Evolutionary conservation across 2,888 invertebrate species (phyloP), one percentile per base, ranked within the genome.

Genomic region (Orgyia antiqua): DNA sequence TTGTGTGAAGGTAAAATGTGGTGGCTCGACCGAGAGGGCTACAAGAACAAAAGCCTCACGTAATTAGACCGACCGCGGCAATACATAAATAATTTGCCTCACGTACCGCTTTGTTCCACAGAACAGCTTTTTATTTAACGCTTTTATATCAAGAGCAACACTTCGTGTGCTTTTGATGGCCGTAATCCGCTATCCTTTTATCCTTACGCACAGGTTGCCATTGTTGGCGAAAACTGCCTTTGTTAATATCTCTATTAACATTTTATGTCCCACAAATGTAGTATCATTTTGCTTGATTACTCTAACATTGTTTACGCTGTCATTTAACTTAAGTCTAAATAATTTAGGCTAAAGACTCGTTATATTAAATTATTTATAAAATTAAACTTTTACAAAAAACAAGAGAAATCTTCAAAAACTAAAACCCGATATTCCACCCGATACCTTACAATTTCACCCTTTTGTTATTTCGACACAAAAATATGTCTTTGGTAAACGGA

Each of bases 11-110:
- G 67, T 64, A 64, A 66, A 68, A 65, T 61, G 69, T 66, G 61
- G 64, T 58, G 51, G 53, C 44, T 46, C 48, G 60, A 44, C 54
- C 54, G 58, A 57, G 58, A 58, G 61, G 72, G 66, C 67, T 56
- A 46, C 62, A 68, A 66, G 73, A 84, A 84, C 84, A 84, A 86
- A 83, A 78, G 83, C 69, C 75, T 70, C 65, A 68, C 73, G 79
- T 86, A 83, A 84, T 84, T 83, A 84, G 82, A 79, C 67, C 78
- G 74, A 71, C 80, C 80, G 68, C 70, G 65, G 82, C 76, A 75
- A 84, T 83, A 83, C 83, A 84, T 84, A 82, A 83, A 82, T 83
- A 83, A 84, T 84, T 84, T 83, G 77, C 76, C 75, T 73, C 83
- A 83, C 82, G 83, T 83, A 73, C 70, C 72, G 66, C 79, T 83